Evolutionary conservation across 92 coral and sea anemone species (phyloP), one percentile per base, ranked within the genome.

Genomic region (Phenganax marumi): DNA sequence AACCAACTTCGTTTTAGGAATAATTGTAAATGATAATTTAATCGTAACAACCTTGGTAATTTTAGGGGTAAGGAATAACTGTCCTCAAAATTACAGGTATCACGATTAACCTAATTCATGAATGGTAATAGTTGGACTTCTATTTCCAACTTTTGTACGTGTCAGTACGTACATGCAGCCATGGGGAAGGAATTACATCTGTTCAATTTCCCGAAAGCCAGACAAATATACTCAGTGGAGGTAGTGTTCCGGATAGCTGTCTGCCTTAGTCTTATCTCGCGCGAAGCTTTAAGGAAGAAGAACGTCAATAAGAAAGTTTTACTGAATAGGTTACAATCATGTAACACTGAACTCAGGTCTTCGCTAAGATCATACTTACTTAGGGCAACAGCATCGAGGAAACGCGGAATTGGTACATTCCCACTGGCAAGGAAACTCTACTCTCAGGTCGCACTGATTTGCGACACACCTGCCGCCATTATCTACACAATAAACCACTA

Each of bases 241-340:
- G 11, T 54, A 54, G n/a, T n/a, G 60, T 54, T 10, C n/a, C 10
- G 60, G n/a, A 54, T 54, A 54, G 60, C 60, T 54, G 60, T 54
- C 60, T 54, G 60, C 60, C 10, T 10, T 54, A 54, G 60, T 10
- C 60, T 54, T 54, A 54, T 54, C 60, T 54, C 60, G 60, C 60
- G 60, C 60, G n/a, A 54, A 54, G 60, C n/a, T n/a, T 54, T 54
- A 54, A 54, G 60, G n/a, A 54, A 54, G 60, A 54, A 54, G n/a
- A 54, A 54, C 60, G 60, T n/a, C n/a, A 54, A 54, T 54, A 10
- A 54, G 10, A n/a, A 54, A 54, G 60, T 54, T 54, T 54, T n/a
- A 54, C 60, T 54, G 60, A 54, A 54, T 54, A 54, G 60, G 10
- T 54, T 54, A 54, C 60, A 54, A 54, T 54, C 60, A 54, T n/a